Conservation (phyloP, 2,888 invertebrate species). For the Fabriciana adippe region DNA sequence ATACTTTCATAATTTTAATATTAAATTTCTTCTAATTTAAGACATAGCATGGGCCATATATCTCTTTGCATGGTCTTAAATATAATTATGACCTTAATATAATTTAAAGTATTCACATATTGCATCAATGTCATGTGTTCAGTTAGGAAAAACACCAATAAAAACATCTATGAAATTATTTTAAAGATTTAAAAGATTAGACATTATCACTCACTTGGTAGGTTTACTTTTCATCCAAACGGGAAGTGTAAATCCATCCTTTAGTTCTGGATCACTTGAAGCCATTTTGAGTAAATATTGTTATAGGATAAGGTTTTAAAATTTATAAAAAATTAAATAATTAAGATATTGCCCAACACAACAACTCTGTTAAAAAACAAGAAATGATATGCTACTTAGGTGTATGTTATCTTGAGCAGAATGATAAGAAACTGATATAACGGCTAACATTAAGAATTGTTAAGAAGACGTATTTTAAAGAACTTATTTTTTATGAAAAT, state of each 20-base stretch:
- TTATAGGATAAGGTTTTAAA: constrained; percentile 23
- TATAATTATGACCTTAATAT: background rate
- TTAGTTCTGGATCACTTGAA: constrained; percentile 82
- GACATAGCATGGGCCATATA: background rate
- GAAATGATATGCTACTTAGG: constrained; percentile 47
- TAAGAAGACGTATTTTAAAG: constrained; percentile 38
- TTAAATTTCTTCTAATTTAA: background rate
- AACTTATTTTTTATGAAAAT: constrained; percentile 39
- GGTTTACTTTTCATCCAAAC: constrained; percentile 89
- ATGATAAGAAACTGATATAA: constrained; percentile 72
- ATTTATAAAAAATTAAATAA: constrained; percentile 26
- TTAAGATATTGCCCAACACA: constrained; percentile 47
- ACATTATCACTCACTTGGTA: constrained; percentile 65
- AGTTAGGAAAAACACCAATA: no score
- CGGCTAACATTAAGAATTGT: constrained; percentile 51
- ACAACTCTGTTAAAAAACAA: constrained; percentile 49
- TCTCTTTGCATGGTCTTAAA: background rate
- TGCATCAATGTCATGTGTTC: no score
- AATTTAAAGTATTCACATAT: background rate
- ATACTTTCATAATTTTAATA: background rate
- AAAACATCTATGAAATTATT: no score
- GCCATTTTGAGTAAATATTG: constrained; percentile 55
- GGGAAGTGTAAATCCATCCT: constrained; percentile 85
- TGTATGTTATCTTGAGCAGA: constrained; percentile 72
- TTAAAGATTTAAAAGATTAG: background rate